Percentiles rank a stretch among this genome's conserved stretches.
Conservation (phyloP, 2,797 vertebrate genomes). For the Sardinella longiceps region DNA sequence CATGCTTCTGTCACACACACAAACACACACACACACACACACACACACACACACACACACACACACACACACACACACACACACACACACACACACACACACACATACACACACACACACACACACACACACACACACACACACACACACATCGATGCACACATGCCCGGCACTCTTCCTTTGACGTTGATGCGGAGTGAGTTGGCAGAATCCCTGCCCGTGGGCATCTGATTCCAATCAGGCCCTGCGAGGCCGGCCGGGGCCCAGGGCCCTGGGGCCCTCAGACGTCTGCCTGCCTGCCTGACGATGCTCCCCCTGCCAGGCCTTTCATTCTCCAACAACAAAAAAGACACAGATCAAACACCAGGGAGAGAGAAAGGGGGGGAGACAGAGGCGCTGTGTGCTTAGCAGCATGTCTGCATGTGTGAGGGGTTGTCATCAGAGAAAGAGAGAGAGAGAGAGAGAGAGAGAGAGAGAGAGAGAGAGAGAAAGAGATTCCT, state of each 20-base stretch:
- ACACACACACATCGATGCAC: background rate
- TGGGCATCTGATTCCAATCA: conserved; percentile 19
- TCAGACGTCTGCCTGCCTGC: conserved; percentile 15
- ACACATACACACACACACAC: background rate
- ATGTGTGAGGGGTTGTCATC: conserved; percentile 47
- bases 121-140: background rate
- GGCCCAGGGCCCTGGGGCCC: background rate
- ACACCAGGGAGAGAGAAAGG: background rate
- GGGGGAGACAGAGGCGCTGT: background rate
- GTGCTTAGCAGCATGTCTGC: conserved; percentile 20
- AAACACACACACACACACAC: too few species aligned
- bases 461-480: conserved; percentile 34
- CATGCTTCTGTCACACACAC: too few species aligned
- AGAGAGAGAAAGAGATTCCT: conserved; percentile 35
- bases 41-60: too few species aligned
- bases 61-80: background rate
- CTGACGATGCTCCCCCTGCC: background rate
- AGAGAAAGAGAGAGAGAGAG: conserved; percentile 28
- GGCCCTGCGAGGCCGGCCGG: background rate
- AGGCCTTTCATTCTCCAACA: conserved; percentile 16
- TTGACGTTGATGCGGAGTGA: background rate
- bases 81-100: background rate
- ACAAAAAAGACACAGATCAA: conserved; percentile 23
- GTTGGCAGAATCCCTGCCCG: background rate
- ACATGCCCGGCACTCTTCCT: background rate